These are phyloP conservation scores for Misgurnus anguillicaudatus DNA, from an alignment of 2,113 vertebrate genomes.

Conservation along the genomic window DNA sequence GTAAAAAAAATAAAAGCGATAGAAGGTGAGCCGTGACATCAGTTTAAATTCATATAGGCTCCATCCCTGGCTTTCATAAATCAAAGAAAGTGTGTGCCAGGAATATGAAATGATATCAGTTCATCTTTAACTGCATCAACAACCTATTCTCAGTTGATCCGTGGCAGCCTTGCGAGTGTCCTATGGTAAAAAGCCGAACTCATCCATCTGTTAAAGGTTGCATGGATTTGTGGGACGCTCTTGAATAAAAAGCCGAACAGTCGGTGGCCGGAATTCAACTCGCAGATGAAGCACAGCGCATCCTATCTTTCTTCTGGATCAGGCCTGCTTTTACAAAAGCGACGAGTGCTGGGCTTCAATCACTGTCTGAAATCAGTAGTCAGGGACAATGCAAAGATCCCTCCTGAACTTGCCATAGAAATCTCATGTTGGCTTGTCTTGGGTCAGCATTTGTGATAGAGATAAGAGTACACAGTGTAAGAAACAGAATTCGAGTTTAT, in stretches of 20 bases:
- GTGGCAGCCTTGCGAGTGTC: not conserved
- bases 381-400: constrained; percentile 24
- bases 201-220: constrained; percentile 36
- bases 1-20: constrained; percentile 6
- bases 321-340: not conserved
- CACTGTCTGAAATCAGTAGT: constrained; percentile 31
- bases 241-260: constrained; percentile 16
- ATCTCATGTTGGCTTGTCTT: constrained; percentile 26
- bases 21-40: constrained; percentile 11
- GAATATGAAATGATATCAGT: constrained; percentile 1
- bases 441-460: constrained; percentile 12
- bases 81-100: constrained; percentile 17
- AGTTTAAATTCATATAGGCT: constrained; percentile 20
- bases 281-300: constrained; percentile 1
- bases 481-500: not conserved
- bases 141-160: constrained; percentile 28
- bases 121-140: constrained; percentile 16
- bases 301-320: constrained; percentile 14
- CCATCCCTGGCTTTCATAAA: constrained; percentile 14
- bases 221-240: constrained; percentile 24
- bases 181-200: not conserved
- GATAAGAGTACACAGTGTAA: constrained; percentile 25
- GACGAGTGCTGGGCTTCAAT: constrained; percentile 11
- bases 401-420: constrained; percentile 27
- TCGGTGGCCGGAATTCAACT: constrained; percentile 22